These are phyloP conservation scores for Elegia similella DNA, from an alignment of 2,888 invertebrate genomes.

Conservation along the genomic window DNA sequence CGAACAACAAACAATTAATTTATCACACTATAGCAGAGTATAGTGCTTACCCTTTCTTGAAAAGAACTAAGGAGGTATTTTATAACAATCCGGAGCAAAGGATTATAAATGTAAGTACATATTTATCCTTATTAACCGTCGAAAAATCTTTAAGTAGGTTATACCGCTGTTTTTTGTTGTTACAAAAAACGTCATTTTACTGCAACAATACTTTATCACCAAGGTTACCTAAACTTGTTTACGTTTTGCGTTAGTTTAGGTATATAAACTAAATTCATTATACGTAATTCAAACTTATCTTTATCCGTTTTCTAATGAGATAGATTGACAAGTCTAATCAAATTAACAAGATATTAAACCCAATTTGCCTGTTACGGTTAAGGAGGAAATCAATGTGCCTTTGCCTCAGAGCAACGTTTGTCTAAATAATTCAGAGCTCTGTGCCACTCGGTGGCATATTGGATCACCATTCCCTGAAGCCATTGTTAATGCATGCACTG, in stretches of 20 bases:
- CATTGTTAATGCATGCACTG: neutral
- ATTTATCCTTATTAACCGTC: neutral
- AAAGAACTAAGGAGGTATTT: constrained; percentile 47
- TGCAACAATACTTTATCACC: no score
- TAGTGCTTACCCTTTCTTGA: constrained; percentile 41
- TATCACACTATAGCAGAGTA: constrained; percentile 29
- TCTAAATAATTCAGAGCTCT: constrained; percentile 16
- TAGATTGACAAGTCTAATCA: neutral
- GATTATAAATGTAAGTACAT: constrained; percentile 5
- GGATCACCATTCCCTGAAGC: constrained; percentile 1
- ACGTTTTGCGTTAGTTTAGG: no score
- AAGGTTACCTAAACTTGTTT: no score
- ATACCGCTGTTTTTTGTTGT: no score
- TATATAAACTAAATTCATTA: no score
- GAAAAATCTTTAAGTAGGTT: neutral
- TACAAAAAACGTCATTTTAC: no score
- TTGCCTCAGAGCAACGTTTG: constrained; percentile 14
- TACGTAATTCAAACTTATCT: no score
- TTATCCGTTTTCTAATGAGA: neutral
- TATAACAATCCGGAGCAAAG: constrained; percentile 28
- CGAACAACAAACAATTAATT: constrained; percentile 19
- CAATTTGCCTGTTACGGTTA: constrained; percentile 6
- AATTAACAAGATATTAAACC: constrained; percentile 1
- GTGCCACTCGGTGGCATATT: neutral
- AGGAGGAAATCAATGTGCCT: constrained; percentile 2